Percentiles rank a stretch among this genome's conserved stretches.
Evolutionary conservation across 2,888 invertebrate genomes (phyloP).

Genomic region (Peribatodes rhomboidaria): DNA sequence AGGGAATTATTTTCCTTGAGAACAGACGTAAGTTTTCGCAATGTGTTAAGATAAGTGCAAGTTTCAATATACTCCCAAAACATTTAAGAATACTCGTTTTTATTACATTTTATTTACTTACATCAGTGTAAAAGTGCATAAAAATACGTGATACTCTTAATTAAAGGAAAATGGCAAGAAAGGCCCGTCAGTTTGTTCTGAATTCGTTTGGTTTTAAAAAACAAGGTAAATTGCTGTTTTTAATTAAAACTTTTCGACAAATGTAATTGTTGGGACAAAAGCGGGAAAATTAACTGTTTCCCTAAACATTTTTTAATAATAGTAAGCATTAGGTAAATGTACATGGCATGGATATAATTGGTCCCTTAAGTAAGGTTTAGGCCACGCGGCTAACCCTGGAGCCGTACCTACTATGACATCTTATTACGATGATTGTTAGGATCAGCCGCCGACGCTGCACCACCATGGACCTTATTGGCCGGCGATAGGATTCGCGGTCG

Average conservation of each 20-base stretch:
- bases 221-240: constrained; percentile 5
- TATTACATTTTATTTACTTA: background rate
- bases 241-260: background rate
- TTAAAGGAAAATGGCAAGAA: constrained; percentile 1
- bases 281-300: too few relatives aligned
- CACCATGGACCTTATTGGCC: too few relatives aligned
- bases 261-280: background rate
- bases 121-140: background rate
- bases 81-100: background rate
- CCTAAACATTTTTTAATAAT: too few relatives aligned
- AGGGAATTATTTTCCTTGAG: constrained; percentile 19
- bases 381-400: too few relatives aligned
- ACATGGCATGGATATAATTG: too few relatives aligned
- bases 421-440: too few relatives aligned
- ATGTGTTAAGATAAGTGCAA: background rate
- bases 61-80: background rate
- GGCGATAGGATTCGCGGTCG: too few relatives aligned
- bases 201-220: constrained; percentile 7
- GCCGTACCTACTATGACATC: too few relatives aligned
- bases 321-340: too few relatives aligned
- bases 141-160: background rate
- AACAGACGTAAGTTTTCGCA: background rate
- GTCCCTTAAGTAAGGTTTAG: too few relatives aligned
- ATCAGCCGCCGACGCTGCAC: too few relatives aligned
- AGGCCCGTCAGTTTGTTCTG: background rate